Base-by-base conservation (phyloP, 1,140 invertebrate genomes). In the Vollenhovia emeryi region DNA sequence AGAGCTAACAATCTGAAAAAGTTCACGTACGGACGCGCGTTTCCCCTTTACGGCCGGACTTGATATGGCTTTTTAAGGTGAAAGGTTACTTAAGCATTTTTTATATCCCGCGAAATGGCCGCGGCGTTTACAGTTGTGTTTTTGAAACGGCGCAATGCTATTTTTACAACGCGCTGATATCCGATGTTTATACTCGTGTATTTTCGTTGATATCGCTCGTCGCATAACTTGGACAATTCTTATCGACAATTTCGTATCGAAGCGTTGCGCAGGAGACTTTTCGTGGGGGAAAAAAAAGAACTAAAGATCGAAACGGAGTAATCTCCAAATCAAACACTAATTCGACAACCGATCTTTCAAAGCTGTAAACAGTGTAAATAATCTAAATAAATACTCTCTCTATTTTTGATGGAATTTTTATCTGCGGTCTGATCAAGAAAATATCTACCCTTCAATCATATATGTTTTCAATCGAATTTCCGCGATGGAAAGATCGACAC, bases 61-160 rank as follows among this genome's bases (percentile, higher is more conserved):
- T 21, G 30, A 40, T 43, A 50, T n/a, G 18, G 13, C 24, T 27
- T 45, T 43, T 82, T 71, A 55, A 71, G 24, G 5, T 21, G 8
- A 80, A 82, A 80, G 64, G 45, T 62, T 62, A 18, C 24, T 80
- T 69, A 43, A 80, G n/a, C 50, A 66, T 71, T 79, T 43, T 40
- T 80, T 21, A 57, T 27, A 69, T 18, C 36, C 15, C 40, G 24
- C 36, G 40, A 71, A 18, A 73, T 71, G 45, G 36, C 40, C 50
- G n/a, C n/a, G 27, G 27, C n/a, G 36, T 82, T 82, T 82, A 73
- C 13, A n/a, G 27, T 27, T n/a, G n/a, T 40, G 30, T 45, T 68
- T 45, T 73, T 15, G 11, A 24, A 43, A 68, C 27, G 6, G 64
- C 33, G 9, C 30, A 13, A 43, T 43, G 18, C 57, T 45, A 45